phyloP scores from a whole-genome alignment of 2,888 invertebrate species.

The Acrobasis repandana region DNA sequence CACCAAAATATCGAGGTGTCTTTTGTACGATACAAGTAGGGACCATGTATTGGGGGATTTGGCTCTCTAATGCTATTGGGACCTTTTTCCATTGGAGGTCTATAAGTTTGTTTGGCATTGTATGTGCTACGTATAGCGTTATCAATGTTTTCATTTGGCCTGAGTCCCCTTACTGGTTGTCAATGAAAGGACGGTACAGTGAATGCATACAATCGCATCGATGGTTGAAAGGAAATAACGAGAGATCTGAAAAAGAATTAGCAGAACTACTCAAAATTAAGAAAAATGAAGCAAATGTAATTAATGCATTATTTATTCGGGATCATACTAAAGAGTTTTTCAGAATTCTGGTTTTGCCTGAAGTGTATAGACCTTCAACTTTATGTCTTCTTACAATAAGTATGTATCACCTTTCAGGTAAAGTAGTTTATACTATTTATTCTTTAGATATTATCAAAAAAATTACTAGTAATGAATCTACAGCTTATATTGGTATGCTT shows the following conservation, averaged over 20 bases:
- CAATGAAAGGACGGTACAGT: slow-evolving; percentile 40
- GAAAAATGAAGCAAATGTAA: slow-evolving; percentile 30
- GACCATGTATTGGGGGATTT: slow-evolving; percentile 54
- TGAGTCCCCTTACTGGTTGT: slow-evolving; percentile 52
- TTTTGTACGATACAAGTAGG: slow-evolving; percentile 55
- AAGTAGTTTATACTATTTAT: slow-evolving; percentile 50
- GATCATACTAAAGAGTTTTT: slow-evolving; percentile 30
- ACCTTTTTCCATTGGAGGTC: slow-evolving; percentile 53
- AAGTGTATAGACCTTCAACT: slow-evolving; percentile 47
- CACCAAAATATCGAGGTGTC: slow-evolving; percentile 52
- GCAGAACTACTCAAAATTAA: slow-evolving; percentile 37
- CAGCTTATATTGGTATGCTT: slow-evolving; percentile 58
- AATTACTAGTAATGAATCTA: slow-evolving; percentile 50
- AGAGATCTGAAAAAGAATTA: slow-evolving; percentile 44
- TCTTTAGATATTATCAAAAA: slow-evolving; percentile 52
- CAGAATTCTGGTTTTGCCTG: slow-evolving; percentile 34
- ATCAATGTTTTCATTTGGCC: slow-evolving; percentile 41
- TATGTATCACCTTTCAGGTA: slow-evolving; percentile 42
- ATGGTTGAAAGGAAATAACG: slow-evolving; percentile 44
- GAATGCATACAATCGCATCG: slow-evolving; percentile 41
- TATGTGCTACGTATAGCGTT: slow-evolving; percentile 38
- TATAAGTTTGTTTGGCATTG: slow-evolving; percentile 43
- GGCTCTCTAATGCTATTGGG: slow-evolving; percentile 54
- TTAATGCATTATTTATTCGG: slow-evolving; percentile 28
- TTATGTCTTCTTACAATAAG: slow-evolving; percentile 38